Evolutionary conservation across 2,113 vertebrate genomes (phyloP), one percentile per base, ranked within the genome.

Genomic region (Phalacrocorax brasilianus): DNA sequence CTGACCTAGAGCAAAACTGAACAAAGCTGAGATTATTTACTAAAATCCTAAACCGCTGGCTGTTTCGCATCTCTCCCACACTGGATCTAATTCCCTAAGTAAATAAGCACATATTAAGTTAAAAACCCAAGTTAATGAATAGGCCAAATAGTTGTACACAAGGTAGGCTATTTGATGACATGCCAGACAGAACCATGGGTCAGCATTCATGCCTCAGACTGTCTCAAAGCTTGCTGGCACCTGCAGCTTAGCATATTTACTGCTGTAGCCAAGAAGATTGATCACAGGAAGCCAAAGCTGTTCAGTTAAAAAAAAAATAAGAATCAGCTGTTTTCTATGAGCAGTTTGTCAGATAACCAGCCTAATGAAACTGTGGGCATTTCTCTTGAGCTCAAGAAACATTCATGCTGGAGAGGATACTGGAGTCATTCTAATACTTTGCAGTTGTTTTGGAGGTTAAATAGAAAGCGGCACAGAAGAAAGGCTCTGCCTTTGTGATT

Each of bases 21-120:
- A 97, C 92, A 98, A 97, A 97, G 82, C 85, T 85, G 65, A 98
- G 93, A 95, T 97, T 97, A 96, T 97, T 96, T 97, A 95, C 87
- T 91, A 97, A 97, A 95, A 55, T 97, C 89, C 79, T 89, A 96
- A 96, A 96, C 77, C 26, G 32, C 71, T 81, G 88, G 20, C 93
- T 98, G 87, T 87, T 98, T 97, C 96, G 89, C 71, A 95, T 98
- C 94, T 97, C 91, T 97, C 84, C 93, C 89, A 97, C 85, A 84
- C 75, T 93, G 96, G 85, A 89, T 96, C 97, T 97, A 96, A 98
- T 97, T 98, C 94, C 35, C 50, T 91, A 63, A 92, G 94, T 93
- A 97, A 98, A 97, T 93, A 97, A 94, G 73, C 68, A 89, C 73
- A 82, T 91, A 96, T 88, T 94, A 97, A 94, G 85, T 89, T 93